Evolutionary conservation across 1,140 invertebrate genomes (phyloP).

Genomic region (Lucilia cuprina): DNA sequence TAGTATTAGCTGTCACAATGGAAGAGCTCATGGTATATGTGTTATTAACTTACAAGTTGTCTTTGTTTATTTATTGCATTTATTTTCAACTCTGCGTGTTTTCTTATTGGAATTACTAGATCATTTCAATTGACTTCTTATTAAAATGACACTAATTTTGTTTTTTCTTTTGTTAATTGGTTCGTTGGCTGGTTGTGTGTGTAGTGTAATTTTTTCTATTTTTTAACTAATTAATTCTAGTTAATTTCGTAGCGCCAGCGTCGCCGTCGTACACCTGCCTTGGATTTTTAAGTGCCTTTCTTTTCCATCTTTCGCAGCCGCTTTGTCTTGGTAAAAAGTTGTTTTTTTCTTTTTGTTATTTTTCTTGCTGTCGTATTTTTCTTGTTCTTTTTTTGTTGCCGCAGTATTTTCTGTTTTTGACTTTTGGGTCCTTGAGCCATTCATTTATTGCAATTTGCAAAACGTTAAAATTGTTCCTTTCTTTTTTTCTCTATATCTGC

Average conservation of each 20-base stretch:
- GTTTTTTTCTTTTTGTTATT: constrained; percentile 10
- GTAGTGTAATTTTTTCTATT: constrained; percentile 11
- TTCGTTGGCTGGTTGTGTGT: neutral
- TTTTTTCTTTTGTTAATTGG: neutral
- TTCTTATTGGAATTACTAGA: constrained; percentile 3
- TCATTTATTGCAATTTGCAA: constrained; percentile 12
- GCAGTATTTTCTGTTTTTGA: constrained; percentile 6
- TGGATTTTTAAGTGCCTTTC: neutral
- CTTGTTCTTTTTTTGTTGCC: neutral
- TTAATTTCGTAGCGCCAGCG: neutral
- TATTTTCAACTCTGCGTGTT: neutral
- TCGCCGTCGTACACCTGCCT: constrained; percentile 19
- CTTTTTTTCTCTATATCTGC: neutral
- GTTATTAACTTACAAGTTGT: neutral
- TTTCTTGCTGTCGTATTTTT: neutral
- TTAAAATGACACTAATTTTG: neutral
- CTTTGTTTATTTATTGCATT: neutral
- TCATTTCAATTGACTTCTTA: neutral
- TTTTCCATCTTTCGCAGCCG: neutral
- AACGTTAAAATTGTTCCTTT: neutral
- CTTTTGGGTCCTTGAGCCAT: constrained; percentile 24
- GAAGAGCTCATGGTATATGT: neutral
- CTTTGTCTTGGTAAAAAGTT: neutral
- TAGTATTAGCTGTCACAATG: neutral
- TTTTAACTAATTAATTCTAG: constrained; percentile 1